These are phyloP conservation scores for Siniperca scherzeri DNA, from an alignment of 2,797 vertebrate species.

Conservation along the genomic window DNA sequence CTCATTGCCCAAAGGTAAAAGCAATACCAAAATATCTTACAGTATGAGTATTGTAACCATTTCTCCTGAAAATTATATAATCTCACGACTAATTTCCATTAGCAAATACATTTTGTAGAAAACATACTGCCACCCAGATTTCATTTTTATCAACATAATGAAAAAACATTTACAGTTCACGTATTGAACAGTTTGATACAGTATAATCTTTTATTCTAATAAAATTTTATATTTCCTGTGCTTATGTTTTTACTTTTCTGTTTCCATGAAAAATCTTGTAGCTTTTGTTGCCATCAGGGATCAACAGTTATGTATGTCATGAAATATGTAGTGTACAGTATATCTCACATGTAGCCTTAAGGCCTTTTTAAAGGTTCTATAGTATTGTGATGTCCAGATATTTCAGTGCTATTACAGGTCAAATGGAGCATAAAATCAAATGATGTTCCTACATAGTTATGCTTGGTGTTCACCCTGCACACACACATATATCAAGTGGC, in stretches of 20 bases:
- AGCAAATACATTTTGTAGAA: neutral
- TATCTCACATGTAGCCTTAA: constrained; percentile 30
- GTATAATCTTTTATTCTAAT: neutral
- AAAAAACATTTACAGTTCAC: neutral
- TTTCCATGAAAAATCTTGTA: neutral
- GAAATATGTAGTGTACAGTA: constrained; percentile 28
- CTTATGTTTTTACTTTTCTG: neutral
- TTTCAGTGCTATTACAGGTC: constrained; percentile 57
- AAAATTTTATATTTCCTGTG: neutral
- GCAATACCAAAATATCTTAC: neutral
- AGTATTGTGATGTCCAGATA: constrained; percentile 54
- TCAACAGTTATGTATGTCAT: neutral
- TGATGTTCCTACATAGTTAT: constrained; percentile 22
- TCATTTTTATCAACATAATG: neutral
- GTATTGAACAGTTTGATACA: neutral
- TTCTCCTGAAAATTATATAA: neutral
- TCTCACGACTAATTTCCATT: neutral
- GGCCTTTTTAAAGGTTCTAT: constrained; percentile 31
- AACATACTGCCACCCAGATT: neutral
- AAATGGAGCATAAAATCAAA: constrained; percentile 58
- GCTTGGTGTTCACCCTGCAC: constrained; percentile 4
- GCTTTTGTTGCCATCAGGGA: neutral
- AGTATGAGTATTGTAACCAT: neutral
- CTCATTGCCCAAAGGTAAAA: neutral
- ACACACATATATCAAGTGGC: neutral